phyloP scores from a whole-genome alignment of 2,797 vertebrate genomes.

The Mormyrus proboscirostris region DNA sequence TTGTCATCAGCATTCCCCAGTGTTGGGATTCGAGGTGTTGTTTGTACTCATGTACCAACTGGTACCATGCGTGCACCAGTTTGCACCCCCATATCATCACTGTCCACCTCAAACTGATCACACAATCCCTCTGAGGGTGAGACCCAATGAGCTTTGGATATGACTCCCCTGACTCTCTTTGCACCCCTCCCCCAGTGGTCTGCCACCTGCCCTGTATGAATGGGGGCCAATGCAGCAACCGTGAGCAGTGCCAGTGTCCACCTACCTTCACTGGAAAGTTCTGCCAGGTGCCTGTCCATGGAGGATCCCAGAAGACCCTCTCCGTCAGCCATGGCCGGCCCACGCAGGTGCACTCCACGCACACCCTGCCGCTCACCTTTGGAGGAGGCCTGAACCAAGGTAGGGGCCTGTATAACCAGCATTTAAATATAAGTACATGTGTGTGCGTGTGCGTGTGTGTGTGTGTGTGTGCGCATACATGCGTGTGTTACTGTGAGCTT shows the following conservation, averaged over 20 bases:
- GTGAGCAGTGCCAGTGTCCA: conserved; percentile 94
- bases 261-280: conserved; percentile 92
- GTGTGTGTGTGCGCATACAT: not conserved
- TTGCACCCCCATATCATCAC: not conserved
- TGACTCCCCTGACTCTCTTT: not conserved
- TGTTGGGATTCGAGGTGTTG: not conserved
- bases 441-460: not conserved
- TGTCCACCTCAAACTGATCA: not conserved
- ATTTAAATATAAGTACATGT: not conserved
- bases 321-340: conserved; percentile 58
- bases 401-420: conserved; percentile 47
- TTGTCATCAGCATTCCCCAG: not conserved
- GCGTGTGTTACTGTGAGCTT: not conserved
- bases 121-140: not conserved
- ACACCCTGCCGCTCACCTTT: conserved; percentile 88
- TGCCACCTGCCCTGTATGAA: conserved; percentile 97
- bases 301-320: conserved; percentile 45
- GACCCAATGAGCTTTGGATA: not conserved
- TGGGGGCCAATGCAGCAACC: conserved; percentile 85
- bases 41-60: not conserved
- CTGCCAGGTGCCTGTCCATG: conserved; percentile 81
- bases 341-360: conserved; percentile 81
- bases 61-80: not conserved
- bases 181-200: conserved; percentile 49
- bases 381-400: conserved; percentile 80